Evolutionary conservation across 2,797 vertebrate species (phyloP).

Genomic region (Lepilemur septentrionalis): DNA sequence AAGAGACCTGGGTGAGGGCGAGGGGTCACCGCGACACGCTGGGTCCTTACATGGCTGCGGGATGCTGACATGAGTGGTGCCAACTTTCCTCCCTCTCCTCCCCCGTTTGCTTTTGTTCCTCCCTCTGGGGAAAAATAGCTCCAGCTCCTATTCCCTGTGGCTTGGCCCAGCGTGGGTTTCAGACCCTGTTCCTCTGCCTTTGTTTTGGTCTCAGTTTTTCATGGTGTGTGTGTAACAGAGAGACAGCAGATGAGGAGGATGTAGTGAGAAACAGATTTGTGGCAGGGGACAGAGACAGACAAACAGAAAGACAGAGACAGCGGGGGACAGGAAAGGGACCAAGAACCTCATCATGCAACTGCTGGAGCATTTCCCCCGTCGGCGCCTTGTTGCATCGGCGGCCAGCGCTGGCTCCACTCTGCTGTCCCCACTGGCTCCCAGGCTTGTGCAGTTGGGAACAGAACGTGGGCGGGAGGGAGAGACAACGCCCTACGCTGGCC

Average conservation of each 20-base stretch:
- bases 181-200: not conserved
- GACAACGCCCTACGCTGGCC: not conserved
- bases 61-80: not conserved
- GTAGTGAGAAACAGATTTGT: not conserved
- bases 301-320: not conserved
- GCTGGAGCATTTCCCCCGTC: not conserved
- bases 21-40: not conserved
- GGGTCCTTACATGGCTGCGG: not conserved
- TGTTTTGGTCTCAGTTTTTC: conserved; percentile 8
- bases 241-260: not conserved
- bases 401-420: not conserved
- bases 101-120: not conserved
- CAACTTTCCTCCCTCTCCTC: not conserved
- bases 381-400: not conserved
- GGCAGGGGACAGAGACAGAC: not conserved
- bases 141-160: not conserved
- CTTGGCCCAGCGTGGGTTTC: not conserved
- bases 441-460: not conserved
- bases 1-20: not conserved
- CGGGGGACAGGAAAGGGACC: not conserved
- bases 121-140: not conserved
- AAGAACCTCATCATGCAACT: not conserved
- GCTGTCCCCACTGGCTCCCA: not conserved
- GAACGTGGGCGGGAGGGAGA: not conserved
- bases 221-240: not conserved